Conservation (phyloP, 2,113 vertebrate genomes). For the Turnix velox region DNA sequence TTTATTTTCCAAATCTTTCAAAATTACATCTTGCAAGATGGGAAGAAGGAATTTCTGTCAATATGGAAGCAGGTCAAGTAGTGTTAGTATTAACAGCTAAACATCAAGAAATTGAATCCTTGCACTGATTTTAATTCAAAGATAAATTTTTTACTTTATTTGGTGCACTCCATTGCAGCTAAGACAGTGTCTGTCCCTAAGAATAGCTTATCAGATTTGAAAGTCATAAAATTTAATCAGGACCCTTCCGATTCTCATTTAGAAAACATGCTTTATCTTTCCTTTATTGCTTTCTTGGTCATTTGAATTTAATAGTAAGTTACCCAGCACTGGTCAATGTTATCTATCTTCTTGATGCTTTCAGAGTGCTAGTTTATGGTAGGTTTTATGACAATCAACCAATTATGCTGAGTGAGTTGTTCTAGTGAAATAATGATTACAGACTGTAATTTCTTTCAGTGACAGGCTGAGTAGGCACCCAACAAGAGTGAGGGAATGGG, state of each 20-base stretch:
- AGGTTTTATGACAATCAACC: neutral
- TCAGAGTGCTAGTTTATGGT: neutral
- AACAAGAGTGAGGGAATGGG: rapidly evolving
- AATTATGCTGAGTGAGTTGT: neutral
- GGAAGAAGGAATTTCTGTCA: neutral
- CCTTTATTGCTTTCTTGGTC: neutral
- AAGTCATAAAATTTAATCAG: neutral
- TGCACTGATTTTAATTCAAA: neutral
- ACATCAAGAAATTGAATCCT: neutral
- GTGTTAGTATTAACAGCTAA: neutral
- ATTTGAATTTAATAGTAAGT: neutral
- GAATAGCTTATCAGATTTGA: neutral
- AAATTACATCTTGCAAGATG: neutral
- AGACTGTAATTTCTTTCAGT: neutral
- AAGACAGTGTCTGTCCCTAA: neutral
- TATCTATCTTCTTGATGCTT: neutral
- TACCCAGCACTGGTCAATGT: neutral
- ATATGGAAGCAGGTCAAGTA: neutral
- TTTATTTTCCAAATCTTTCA: neutral
- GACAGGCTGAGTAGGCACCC: neutral
- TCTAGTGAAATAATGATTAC: neutral
- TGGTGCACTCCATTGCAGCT: neutral
- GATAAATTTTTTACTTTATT: neutral
- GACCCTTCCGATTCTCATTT: neutral
- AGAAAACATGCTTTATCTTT: neutral